phyloP scores from a whole-genome alignment of 1,140 invertebrate species.

The Bicyclus anynana region DNA sequence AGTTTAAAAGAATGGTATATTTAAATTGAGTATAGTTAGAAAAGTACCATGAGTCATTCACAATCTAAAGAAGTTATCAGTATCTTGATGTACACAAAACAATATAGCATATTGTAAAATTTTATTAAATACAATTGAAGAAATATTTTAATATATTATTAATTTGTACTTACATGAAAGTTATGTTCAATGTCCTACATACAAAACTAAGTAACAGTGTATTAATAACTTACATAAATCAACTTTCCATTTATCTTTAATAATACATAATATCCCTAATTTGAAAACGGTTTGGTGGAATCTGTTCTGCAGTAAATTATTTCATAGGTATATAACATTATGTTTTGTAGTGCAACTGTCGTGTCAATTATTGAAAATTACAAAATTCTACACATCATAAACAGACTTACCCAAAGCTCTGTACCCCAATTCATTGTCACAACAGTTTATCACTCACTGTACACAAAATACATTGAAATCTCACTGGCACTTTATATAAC shows the following conservation, averaged over 20 bases:
- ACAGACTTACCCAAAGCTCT: slow-evolving; percentile 71
- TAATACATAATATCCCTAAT: not conserved
- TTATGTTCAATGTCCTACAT: not conserved
- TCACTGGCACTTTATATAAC: slow-evolving; percentile 56
- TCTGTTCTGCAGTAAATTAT: no score
- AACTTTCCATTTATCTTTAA: not conserved
- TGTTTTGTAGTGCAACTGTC: slow-evolving; percentile 4
- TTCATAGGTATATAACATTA: not conserved
- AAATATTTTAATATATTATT: not conserved
- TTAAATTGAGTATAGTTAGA: no score
- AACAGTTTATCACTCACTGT: slow-evolving; percentile 58
- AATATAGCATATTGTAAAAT: not conserved
- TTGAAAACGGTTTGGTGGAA: no score
- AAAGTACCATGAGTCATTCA: no score
- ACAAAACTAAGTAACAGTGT: not conserved
- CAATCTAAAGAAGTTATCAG: no score
- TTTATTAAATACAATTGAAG: not conserved
- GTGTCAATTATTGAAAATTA: slow-evolving; percentile 19
- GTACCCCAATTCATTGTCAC: slow-evolving; percentile 74
- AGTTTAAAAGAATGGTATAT: no score
- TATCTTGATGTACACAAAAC: not conserved
- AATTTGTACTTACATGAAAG: not conserved
- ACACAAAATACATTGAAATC: slow-evolving; percentile 71
- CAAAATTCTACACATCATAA: slow-evolving; percentile 22
- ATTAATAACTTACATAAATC: not conserved